Base-by-base conservation (phyloP, 2,888 invertebrate species). In the Tetanocera ferruginea region DNA sequence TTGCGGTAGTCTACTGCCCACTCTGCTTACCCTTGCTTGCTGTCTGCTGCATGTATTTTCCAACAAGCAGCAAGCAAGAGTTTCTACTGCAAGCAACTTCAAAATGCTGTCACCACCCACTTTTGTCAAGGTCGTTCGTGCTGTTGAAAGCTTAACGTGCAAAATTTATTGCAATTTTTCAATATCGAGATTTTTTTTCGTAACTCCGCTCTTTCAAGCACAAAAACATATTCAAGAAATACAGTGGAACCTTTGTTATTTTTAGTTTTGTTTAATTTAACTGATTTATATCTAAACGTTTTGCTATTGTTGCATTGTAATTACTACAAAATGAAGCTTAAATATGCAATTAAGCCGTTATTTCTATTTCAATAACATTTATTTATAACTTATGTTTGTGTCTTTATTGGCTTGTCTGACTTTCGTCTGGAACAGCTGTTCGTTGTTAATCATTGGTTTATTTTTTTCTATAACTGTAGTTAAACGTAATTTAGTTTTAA, bases 71-170 rank as follows among this genome's bases (percentile, higher is more conserved):
- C 2, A 5, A 52, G 14, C 2, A 5, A 23, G 11, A 37, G 19
- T 19, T 67, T 49, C 43, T 34, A n/a, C n/a, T 43, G 34, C 1
- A 43, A n/a, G 1, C 25, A 49, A 55, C 25, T 4, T 52, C 5
- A 25, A 71, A 34, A n/a, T 2, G 25, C 11, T 34, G 52, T 43
- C 49, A 49, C 73, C 62, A 62, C 62, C 73, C 73, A 62, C 73
- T 49, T 73, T 31, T 49, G 73, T 62, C 73, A 73, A 73, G 60
- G 73, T 43, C 62, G 62, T 62, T 60, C 43, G 28, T 43, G 62
- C 43, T 43, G 62, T 31, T 17, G 49, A 49, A 19, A 28, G n/a
- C 70, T 70, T 6, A 34, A 60, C 60, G 28, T 43, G 60, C 60
- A 60, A 28, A 25, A 60, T 60, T 60, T 60, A 23, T 60, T 60